A percentile compares a stretch with the other conserved stretches of the same genome.
phyloP scores from a whole-genome alignment of 37 sponge, comb jelly and placozoan species.

The Trichoplax adhaerens region DNA sequence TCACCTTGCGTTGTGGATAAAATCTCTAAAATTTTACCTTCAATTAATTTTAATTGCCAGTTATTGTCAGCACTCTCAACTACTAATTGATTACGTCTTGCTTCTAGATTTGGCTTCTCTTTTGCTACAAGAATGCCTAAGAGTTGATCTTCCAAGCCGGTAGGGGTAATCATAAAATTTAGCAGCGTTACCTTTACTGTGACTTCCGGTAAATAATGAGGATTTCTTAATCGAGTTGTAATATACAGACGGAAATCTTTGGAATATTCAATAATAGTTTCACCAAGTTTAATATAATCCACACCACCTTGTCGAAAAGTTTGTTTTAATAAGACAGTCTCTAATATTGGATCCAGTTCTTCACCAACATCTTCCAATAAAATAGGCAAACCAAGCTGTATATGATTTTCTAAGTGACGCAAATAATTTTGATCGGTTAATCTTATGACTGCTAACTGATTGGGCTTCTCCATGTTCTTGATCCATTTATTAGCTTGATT shows the following conservation, averaged over 20 bases:
- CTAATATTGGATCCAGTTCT: slow-evolving; percentile 92
- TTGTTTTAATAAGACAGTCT: slow-evolving; percentile 86
- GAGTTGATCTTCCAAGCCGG: slow-evolving; percentile 95
- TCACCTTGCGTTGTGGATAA: slow-evolving; percentile 81
- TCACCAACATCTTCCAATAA: slow-evolving; percentile 87
- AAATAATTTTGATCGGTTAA: slow-evolving; percentile 89
- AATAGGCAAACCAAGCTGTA: slow-evolving; percentile 93
- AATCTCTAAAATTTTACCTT: slow-evolving; percentile 94
- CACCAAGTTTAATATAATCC: slow-evolving; percentile 63
- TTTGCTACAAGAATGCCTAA: slow-evolving; percentile 94
- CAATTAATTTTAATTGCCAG: slow-evolving; percentile 74
- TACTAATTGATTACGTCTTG: slow-evolving; percentile 92
- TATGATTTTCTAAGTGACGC: slow-evolving; percentile 92
- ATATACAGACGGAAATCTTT: slow-evolving; percentile 93
- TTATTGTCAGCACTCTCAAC: slow-evolving; percentile 85
- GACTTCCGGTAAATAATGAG: slow-evolving; percentile 96
- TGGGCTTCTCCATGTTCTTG: slow-evolving; percentile 91
- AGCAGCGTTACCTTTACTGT: slow-evolving; percentile 92
- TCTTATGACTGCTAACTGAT: slow-evolving; percentile 85
- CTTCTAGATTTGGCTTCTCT: slow-evolving; percentile 95
- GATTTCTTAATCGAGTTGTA: slow-evolving; percentile 93
- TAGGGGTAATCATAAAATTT: slow-evolving; percentile 99
- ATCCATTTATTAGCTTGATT: slow-evolving; percentile 99
- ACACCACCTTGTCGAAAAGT: slow-evolving; percentile 79
- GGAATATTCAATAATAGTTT: slow-evolving; percentile 89